A percentile compares a stretch with the other conserved stretches of the same genome.
phyloP scores from a whole-genome alignment of 2,797 vertebrate species.

The Acanthiza pusilla region DNA sequence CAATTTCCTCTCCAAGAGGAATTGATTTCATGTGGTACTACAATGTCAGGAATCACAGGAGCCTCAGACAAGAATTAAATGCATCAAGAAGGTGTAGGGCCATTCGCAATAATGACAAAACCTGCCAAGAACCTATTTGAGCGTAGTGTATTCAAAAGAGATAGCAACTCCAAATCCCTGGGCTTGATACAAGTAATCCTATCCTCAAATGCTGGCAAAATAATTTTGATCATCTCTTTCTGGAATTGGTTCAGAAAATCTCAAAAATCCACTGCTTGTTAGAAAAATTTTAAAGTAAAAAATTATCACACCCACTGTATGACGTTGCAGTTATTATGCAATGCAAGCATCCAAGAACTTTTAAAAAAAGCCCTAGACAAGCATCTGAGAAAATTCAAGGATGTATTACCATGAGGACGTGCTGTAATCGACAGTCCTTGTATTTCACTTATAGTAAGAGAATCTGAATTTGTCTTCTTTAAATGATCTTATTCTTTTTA shows the following conservation, averaged over 20 bases:
- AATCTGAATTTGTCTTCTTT: neutral
- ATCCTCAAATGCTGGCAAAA: neutral
- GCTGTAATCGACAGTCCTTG: neutral
- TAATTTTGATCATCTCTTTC: neutral
- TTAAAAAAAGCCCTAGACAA: neutral
- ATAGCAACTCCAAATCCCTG: neutral
- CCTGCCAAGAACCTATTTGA: neutral
- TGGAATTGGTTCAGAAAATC: neutral
- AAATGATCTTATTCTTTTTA: neutral
- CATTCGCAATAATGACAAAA: neutral
- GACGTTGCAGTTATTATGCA: neutral
- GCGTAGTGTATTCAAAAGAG: neutral
- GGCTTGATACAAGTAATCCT: neutral
- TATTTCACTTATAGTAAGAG: neutral
- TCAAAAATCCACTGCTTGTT: neutral
- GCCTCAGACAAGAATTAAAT: neutral
- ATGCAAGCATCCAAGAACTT: neutral
- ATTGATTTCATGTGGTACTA: neutral
- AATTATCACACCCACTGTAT: neutral
- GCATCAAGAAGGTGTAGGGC: neutral
- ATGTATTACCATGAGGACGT: neutral
- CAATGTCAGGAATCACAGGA: neutral
- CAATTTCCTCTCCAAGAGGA: neutral
- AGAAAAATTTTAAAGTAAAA: neutral
- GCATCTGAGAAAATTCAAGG: neutral